Evolutionary conservation across 1,140 invertebrate genomes (phyloP), one percentile per base, ranked within the genome.

Genomic region (Atta texana): DNA sequence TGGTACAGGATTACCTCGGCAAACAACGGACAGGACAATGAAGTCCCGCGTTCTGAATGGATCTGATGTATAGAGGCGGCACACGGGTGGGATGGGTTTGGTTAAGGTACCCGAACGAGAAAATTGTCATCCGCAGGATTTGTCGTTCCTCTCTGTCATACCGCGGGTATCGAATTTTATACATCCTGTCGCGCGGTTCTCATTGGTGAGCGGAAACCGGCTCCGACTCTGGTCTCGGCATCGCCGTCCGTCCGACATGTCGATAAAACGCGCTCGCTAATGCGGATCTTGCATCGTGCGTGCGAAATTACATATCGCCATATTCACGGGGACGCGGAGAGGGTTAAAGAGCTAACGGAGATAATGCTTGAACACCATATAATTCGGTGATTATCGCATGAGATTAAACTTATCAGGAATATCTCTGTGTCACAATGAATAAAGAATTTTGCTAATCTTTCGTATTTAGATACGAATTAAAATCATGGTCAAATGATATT

Each of bases 21-120:
- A 92, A 90, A 93, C 91, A 93, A 92, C 90, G 66, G 74, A 55
- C 31, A 51, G 92, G 85, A 92, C 92, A 93, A 92, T 92, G 87
- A 90, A 90, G 64, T 87, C 75, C 84, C 51, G 72, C 53, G 66
- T 51, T 44, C 53, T 89, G 75, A 91, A 89, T 90, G 88, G 89
- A 51, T 53, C 63, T 69, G 75, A 82, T 81, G 34, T 82, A 72
- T 71, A 71, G 61, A 64, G 24, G 31, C 69, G 77, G 61, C 53
- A 44, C 39, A 57, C 21, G 63, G 82, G n/a, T 64, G 64, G 71
- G 87, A 57, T 51, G 57, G 21, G 44, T 63, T 51, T 82, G 82
- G 78, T 75, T 49, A 55, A 87, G 76, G 75, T 90, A 80, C 82
- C 82, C 74, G 61, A 61, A 80, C 51, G 78, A 77, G 77, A 90